Evolutionary conservation across 2,888 invertebrate genomes (phyloP).

Genomic region (Philonicus albiceps): DNA sequence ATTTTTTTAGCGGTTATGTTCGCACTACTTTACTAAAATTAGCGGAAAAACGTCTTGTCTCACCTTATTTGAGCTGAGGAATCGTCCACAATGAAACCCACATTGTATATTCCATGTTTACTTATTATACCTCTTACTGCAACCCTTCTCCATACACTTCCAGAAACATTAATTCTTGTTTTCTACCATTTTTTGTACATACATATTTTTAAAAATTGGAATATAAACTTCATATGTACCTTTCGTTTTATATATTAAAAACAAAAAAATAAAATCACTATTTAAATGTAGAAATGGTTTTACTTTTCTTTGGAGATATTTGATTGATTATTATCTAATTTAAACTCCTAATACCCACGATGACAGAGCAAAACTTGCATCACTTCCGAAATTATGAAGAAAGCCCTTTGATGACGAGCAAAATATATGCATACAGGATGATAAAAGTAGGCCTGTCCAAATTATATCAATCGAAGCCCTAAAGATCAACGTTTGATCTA

Average conservation of each 20-base stretch:
- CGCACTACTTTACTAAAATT: neutral
- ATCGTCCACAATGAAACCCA: neutral
- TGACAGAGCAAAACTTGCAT: no score
- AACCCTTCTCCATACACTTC: neutral
- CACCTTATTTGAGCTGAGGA: neutral
- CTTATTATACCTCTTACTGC: neutral
- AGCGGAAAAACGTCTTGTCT: neutral
- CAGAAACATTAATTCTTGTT: neutral
- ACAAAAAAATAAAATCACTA: slow-evolving; percentile 2
- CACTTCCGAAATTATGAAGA: no score
- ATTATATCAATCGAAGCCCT: no score
- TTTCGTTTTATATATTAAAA: slow-evolving; percentile 1
- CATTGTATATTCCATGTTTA: neutral
- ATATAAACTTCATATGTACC: slow-evolving; percentile 1
- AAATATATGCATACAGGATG: no score
- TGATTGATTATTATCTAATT: neutral
- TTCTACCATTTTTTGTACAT: neutral
- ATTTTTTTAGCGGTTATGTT: no score
- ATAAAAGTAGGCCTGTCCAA: no score
- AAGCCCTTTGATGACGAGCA: no score
- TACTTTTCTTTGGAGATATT: neutral
- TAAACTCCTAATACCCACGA: no score
- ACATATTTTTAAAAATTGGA: neutral
- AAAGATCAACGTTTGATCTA: no score
- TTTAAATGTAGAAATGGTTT: neutral